Base-by-base conservation (phyloP, 2,113 vertebrate genomes). In the Sciurus niger region DNA sequence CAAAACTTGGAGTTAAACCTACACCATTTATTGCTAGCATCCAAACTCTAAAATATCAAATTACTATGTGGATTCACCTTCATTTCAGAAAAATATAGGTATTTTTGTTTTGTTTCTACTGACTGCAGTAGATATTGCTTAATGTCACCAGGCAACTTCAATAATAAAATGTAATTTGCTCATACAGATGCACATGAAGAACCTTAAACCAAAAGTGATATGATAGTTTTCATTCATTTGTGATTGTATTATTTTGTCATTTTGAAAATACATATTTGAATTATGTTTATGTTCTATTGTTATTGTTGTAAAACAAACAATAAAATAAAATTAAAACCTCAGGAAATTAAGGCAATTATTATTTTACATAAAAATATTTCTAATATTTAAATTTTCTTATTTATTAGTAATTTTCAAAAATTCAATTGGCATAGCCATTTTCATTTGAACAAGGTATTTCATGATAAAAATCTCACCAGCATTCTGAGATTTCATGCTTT, bases 321-420 rank as follows among this genome's bases (percentile, higher is more conserved):
- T 63, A 40, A 73, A 93, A 91, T 90, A 95, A 90, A 88, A 78
- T 55, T 30, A 90, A 95, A 32, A 37, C 6, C 32, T 79, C 0
- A 46, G 10, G 8, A 60, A 95, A 88, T 67, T 58, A 46, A 78
- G n/a, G 12, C 1, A 65, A 53, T 65, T 83, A 70, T 86, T 65
- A 82, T 67, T 96, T 90, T 58, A 77, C 83, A 78, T 63, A 70
- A 92, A 83, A 14, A 14, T 63, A 46, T n/a, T 8, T 93, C 5
- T 48, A 77, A 65, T 34, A 91, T 37, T 32, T 87, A 65, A 24
- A 6, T 78, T 4, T 93, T 25, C 20, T 43, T 43, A 93, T 92
- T 84, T 80, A 43, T 79, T 80, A 43, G 84, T 63, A 18, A 68
- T 83, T 78, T 93, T 12, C 28, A 85, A 12, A 89, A 89, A 63